These are phyloP conservation scores for Leptoclinus maculatus DNA, from an alignment of 2,797 vertebrate species.

Conservation along the genomic window DNA sequence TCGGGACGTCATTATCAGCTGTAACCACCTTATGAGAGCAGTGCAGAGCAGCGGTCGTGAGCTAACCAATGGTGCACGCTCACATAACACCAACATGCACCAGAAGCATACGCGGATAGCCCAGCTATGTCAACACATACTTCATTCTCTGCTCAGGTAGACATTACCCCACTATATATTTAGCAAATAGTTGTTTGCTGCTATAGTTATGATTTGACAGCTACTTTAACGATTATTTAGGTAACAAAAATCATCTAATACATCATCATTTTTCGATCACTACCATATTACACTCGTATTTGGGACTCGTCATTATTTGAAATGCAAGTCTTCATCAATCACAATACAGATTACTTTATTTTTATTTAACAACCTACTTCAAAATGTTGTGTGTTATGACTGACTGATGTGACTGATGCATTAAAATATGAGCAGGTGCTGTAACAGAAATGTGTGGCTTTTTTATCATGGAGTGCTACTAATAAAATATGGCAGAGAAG, in stretches of 20 bases:
- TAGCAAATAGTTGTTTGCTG: too few species aligned
- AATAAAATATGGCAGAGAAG: not conserved
- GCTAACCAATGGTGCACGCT: too few species aligned
- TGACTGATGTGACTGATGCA: slow-evolving; percentile 1
- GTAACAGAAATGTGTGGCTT: not conserved
- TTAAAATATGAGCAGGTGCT: slow-evolving; percentile 9
- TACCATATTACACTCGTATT: not conserved
- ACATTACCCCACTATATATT: too few species aligned
- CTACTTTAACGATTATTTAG: too few species aligned
- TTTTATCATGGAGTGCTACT: not conserved
- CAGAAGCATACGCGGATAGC: too few species aligned
- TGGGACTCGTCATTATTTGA: not conserved
- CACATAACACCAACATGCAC: too few species aligned
- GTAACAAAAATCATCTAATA: not conserved
- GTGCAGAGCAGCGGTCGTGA: too few species aligned
- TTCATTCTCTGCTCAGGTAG: too few species aligned
- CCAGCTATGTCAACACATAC: too few species aligned
- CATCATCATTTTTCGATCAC: not conserved
- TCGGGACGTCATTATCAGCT: too few species aligned
- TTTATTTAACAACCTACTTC: slow-evolving; percentile 8
- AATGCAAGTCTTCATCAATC: not conserved
- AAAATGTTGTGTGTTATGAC: slow-evolving; percentile 6
- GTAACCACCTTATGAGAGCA: too few species aligned
- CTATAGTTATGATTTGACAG: too few species aligned
- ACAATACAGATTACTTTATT: not conserved